Conservation (phyloP, 2,797 vertebrate genomes). For the Nasua narica region DNA sequence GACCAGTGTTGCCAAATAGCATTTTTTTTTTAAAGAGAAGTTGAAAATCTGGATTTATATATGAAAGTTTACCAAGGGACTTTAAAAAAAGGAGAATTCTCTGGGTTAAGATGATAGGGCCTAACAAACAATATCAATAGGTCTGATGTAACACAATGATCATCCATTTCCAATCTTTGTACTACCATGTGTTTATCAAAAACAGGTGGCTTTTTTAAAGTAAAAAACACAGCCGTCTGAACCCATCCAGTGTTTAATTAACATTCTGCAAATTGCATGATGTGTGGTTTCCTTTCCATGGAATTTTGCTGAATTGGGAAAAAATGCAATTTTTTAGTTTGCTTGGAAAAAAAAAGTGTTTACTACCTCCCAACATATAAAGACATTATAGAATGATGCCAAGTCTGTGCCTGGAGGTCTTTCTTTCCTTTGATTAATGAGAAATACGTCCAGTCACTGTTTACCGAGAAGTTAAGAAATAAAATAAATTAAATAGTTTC, state of each 20-base stretch:
- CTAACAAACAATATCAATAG: neutral
- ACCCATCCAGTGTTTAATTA: neutral
- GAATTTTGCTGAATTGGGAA: constrained; percentile 4
- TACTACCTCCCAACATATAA: neutral
- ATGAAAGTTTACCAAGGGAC: neutral
- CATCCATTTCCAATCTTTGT: neutral
- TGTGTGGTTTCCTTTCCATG: neutral
- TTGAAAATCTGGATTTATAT: neutral
- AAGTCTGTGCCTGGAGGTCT: neutral
- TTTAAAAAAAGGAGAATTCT: neutral
- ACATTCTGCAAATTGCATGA: neutral
- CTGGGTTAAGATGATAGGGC: neutral
- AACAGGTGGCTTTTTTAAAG: neutral
- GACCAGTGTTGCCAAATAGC: neutral
- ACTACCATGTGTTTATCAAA: neutral
- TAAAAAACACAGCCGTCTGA: neutral
- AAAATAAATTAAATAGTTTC: constrained; percentile 23
- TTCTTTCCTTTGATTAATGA: constrained; percentile 25
- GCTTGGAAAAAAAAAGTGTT: neutral
- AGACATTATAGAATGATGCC: neutral
- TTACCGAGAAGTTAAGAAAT: neutral
- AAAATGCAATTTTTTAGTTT: neutral
- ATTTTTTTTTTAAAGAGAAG: neutral
- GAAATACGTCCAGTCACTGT: neutral
- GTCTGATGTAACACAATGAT: neutral